Evolutionary conservation across 2,113 vertebrate species (phyloP), one percentile per base, ranked within the genome.

Genomic region (Cynoglossus semilaevis): DNA sequence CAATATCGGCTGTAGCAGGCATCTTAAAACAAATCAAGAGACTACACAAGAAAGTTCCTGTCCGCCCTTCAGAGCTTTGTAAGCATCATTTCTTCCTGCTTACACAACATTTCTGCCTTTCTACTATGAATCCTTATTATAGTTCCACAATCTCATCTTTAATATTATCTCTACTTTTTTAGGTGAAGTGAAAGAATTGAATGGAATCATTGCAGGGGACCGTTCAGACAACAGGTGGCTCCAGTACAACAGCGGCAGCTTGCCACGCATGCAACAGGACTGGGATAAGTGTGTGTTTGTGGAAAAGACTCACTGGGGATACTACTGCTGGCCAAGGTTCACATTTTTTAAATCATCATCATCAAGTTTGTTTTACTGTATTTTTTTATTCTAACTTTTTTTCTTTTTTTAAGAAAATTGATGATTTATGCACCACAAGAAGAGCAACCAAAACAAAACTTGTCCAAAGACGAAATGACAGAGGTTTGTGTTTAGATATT

Each of bases 241-340:
- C 42, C 95, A 94, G 88, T 99, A 98, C 42, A 79, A 94, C 78
- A 94, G 93, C 76, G 91, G 60, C 83, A 92, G 58, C 55, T 77
- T 99, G 70, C 96, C 95, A 58, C 92, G 85, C 82, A 92, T 90
- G 7, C 92, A 94, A 71, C 76, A 92, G 74, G 92, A 91, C 36
- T 99, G 96, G 96, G 93, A 97, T 19, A 72, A 83, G 0, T 93
- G 91, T 72, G 90, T 79, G 51, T 99, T 98, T 79, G 93, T 99
- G 83, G 96, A 98, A 68, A 99, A 99, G 80, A 99, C 96, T 1
- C 96, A 99, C 72, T 99, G 96, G 96, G 96, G 96, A 7, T 99
- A 98, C 77, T 97, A 95, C 34, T 90, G 88, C 37, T 99, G 96
- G 96, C 96, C 96, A 68, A 91, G 80, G 96, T 98, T 87, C 13